Evolutionary conservation across 2,888 invertebrate genomes (phyloP), one percentile per base, ranked within the genome.

Genomic region (Euzetes globulus): DNA sequence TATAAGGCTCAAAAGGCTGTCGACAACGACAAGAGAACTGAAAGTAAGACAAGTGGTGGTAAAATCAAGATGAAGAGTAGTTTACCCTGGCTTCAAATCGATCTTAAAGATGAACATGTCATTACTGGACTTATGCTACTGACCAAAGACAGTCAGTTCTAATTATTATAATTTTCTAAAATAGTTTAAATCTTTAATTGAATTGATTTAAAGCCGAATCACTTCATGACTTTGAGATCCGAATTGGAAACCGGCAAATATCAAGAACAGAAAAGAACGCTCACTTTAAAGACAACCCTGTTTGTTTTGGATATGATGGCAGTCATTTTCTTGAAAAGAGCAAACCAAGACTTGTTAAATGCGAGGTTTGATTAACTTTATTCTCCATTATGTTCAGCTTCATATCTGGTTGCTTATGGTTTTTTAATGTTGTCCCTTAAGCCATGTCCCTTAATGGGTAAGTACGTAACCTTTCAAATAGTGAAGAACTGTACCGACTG

Each of bases 71-170:
- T 33, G 25, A 70, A 71, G 27, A 65, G 50, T 27, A 71, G 68
- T 9, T 76, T 74, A 15, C 78, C 78, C 1, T 78, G 78, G 78
- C 77, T 78, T 78, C 78, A 77, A 70, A 77, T 78, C n/a, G 78
- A 78, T 19, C 27, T 78, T 5, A 77, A 77, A 70, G 77, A 78
- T 0, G 77, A 77, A 22, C 73, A 78, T 25, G 75, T 78, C 29
- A 75, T 68, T 15, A 68, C 68, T 29, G 68, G 68, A 37, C 1
- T 68, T 1, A 68, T 41, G 68, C 15, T 68, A 22, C n/a, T 41
- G 0, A 6, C 68, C 19, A 45, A 45, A 1, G 41, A 68, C 19
- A n/a, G 68, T 68, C 1, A 41, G 60, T 25, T 55, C 3, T 25
- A 11, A 11, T 13, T 11, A 58, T 27, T 27, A 5, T 22, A 55